phyloP scores from a whole-genome alignment of 2,888 invertebrate species.

The Hydroisotoma schaefferi region DNA sequence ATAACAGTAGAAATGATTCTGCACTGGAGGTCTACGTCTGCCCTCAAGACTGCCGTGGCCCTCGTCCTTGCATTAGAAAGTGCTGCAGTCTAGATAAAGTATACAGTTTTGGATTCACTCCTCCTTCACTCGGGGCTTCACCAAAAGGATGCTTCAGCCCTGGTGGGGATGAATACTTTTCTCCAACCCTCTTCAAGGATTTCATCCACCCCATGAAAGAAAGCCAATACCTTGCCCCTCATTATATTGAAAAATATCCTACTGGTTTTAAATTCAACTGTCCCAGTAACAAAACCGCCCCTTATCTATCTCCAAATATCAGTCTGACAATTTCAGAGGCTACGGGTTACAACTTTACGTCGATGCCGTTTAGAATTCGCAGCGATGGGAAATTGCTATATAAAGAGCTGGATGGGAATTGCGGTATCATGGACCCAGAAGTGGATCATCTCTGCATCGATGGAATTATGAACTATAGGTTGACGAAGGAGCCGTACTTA shows the following conservation, averaged over 20 bases:
- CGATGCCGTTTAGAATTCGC: constrained; percentile 15
- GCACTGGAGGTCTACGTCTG: constrained; percentile 22
- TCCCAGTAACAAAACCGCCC: constrained; percentile 12
- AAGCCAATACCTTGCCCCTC: constrained; percentile 4
- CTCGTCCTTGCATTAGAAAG: constrained; percentile 29
- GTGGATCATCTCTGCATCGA: constrained; percentile 27
- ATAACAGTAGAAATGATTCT: constrained; percentile 23
- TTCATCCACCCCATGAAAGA: neutral
- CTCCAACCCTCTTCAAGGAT: neutral
- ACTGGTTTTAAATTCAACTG: constrained; percentile 19
- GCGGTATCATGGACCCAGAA: constrained; percentile 13
- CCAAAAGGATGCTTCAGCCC: constrained; percentile 18
- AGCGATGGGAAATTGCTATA: constrained; percentile 30
- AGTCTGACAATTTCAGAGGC: constrained; percentile 1
- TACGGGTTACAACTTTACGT: constrained; percentile 5
- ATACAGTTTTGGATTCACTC: constrained; percentile 22
- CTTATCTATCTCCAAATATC: constrained; percentile 18
- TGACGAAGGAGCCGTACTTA: neutral
- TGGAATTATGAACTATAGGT: constrained; percentile 19
- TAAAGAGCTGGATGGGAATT: constrained; percentile 24
- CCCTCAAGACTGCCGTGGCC: constrained; percentile 23
- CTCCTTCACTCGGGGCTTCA: neutral
- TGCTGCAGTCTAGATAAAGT: constrained; percentile 31
- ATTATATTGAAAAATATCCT: constrained; percentile 29
- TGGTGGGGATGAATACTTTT: constrained; percentile 8